A percentile compares a stretch with the other conserved stretches of the same genome.
phyloP scores from a whole-genome alignment of 2,113 vertebrate genomes.

The Ariopsis seemanni region DNA sequence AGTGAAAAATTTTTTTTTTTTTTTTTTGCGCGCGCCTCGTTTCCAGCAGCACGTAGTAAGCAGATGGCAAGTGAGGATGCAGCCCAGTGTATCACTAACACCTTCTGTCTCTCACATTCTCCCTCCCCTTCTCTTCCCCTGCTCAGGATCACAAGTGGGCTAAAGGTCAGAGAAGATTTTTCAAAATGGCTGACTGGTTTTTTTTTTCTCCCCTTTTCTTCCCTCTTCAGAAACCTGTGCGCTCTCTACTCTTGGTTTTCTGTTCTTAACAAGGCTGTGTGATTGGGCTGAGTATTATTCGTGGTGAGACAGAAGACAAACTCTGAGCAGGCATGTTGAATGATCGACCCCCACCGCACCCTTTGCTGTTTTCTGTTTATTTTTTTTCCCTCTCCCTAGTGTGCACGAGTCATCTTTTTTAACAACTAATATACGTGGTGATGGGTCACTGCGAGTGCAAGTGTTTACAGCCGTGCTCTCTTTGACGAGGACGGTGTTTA shows the following conservation, averaged over 20 bases:
- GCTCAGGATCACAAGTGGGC: constrained; percentile 62
- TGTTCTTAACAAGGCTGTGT: background rate
- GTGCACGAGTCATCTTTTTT: constrained; percentile 62
- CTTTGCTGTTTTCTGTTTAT: background rate
- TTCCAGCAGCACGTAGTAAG: constrained; percentile 59
- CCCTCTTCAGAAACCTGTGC: constrained; percentile 4
- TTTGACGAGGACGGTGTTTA: background rate
- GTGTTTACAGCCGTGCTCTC: background rate
- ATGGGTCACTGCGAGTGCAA: constrained; percentile 66
- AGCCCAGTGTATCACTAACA: constrained; percentile 42
- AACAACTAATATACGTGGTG: constrained; percentile 50
- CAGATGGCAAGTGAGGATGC: constrained; percentile 58
- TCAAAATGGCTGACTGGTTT: constrained; percentile 41
- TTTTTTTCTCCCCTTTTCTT: background rate
- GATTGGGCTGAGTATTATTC: background rate
- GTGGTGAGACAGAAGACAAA: background rate
- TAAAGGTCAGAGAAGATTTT: constrained; percentile 61
- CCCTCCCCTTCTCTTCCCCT: constrained; percentile 46
- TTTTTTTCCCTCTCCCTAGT: constrained; percentile 44
- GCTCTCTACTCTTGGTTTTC: background rate
- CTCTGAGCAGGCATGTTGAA: background rate
- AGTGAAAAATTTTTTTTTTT: constrained; percentile 25
- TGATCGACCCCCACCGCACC: background rate
- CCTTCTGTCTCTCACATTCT: constrained; percentile 32
- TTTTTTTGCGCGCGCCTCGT: constrained; percentile 19